Conservation (phyloP, 2,797 vertebrate species). For the Morelia viridis region DNA sequence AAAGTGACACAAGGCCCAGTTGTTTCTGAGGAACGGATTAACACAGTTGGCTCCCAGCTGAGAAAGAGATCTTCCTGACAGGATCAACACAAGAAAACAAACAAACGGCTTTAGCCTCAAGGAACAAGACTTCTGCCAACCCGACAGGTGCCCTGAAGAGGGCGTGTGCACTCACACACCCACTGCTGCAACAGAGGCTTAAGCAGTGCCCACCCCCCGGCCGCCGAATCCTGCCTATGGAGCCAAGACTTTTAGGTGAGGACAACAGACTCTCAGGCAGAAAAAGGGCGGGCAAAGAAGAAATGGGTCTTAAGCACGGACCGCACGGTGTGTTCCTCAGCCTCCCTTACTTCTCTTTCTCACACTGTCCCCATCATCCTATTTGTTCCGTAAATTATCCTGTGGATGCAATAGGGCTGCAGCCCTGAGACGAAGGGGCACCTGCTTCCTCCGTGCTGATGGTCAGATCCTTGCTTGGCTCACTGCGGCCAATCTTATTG, state of each 20-base stretch:
- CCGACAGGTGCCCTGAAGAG: background rate
- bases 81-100: background rate
- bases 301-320: background rate
- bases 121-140: background rate
- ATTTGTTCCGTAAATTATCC: background rate
- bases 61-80: background rate
- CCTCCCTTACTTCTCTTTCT: background rate
- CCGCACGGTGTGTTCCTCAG: no score
- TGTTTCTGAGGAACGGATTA: background rate
- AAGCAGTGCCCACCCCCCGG: background rate
- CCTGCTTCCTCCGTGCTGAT: slow-evolving; percentile 98
- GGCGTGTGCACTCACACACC: background rate
- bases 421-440: slow-evolving; percentile 50
- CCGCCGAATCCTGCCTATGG: background rate
- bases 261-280: background rate
- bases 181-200: background rate
- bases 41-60: background rate
- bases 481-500: slow-evolving; percentile 94
- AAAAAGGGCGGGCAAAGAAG: background rate
- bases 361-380: background rate
- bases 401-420: background rate
- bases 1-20: background rate
- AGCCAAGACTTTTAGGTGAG: background rate
- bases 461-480: slow-evolving; percentile 96
- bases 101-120: background rate